Percentiles rank a stretch among this genome's conserved stretches.
Evolutionary conservation across 2,888 invertebrate species (phyloP).

Genomic region (Monochamus alternatus): DNA sequence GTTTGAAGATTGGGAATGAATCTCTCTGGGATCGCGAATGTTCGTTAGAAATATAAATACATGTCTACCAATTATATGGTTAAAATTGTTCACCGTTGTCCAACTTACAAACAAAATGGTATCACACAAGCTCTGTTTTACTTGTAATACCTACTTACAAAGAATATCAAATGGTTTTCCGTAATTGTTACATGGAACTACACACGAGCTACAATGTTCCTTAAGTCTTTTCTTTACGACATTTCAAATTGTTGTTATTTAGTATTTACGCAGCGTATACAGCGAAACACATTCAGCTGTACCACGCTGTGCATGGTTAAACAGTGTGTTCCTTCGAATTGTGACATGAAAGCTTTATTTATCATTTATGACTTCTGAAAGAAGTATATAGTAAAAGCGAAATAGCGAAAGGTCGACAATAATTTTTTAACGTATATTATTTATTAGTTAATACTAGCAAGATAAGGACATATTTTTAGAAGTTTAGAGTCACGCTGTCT

Average conservation of each 20-base stretch:
- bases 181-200: slow-evolving; percentile 2
- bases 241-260: slow-evolving; percentile 12
- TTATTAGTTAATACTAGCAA: not conserved
- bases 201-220: not conserved
- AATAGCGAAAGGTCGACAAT: too few relatives aligned
- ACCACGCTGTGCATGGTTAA: not conserved
- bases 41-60: too few relatives aligned
- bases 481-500: slow-evolving; percentile 9
- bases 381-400: too few relatives aligned
- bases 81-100: not conserved
- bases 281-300: slow-evolving; percentile 5
- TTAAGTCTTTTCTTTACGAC: not conserved
- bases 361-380: not conserved
- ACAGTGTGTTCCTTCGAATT: slow-evolving; percentile 2
- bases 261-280: slow-evolving; percentile 13
- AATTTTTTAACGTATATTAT: not conserved
- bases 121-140: slow-evolving; percentile 1
- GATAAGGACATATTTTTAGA: slow-evolving; percentile 5
- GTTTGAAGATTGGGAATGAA: too few relatives aligned
- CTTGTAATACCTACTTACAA: slow-evolving; percentile 1
- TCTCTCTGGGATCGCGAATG: too few relatives aligned
- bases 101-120: not conserved
- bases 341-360: slow-evolving; percentile 7
- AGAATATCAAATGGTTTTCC: slow-evolving; percentile 5
- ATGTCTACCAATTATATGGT: not conserved